Evolutionary conservation across 92 coral and sea anemone species (phyloP), one percentile per base, ranked within the genome.

Genomic region (Metridium senile): DNA sequence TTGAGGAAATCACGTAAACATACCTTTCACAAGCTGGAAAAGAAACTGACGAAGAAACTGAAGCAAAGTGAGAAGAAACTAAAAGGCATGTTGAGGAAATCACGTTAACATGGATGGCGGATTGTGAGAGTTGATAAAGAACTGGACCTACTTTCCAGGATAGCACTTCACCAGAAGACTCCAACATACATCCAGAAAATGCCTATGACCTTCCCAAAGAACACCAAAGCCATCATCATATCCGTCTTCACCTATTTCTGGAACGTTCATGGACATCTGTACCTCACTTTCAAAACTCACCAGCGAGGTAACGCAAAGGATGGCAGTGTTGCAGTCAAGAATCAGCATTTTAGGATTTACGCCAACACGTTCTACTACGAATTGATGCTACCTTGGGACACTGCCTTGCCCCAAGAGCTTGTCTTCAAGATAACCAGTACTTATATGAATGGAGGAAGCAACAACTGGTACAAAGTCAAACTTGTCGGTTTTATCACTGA

Each of bases 121-220:
- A 22, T 85, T 62, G 77, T 72, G 11, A 86, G 93, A 59, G 79
- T 86, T 21, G 79, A 88, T 31, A 54, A 74, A 66, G 61, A 59
- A 51, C 52, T 88, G 19, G 57, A 71, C 32, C 11, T 79, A 45
- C 78, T 88, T 11, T 58, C 70, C 0, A 75, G 63, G 58, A 31
- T 88, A 33, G 68, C 79, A 26, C 86, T 84, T n/a, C 81, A 88
- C 62, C 84, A 62, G 32, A 30, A 76, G 47, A 59, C 65, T 6
- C 93, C 93, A 28, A 89, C 93, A 8, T 84, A 84, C 76, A 81
- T 74, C 58, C 89, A 89, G 49, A 72, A 33, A 46, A 67, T 89
- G 69, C 93, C 93, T 19, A 65, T 84, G 34, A 20, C 58, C 26
- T 74, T 81, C 2, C 89, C 93, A 9, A 58, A 64, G 35, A 85